A percentile compares a stretch with the other conserved stretches of the same genome.
Conservation (phyloP, 1,140 invertebrate genomes). For the Cepaea nemoralis region DNA sequence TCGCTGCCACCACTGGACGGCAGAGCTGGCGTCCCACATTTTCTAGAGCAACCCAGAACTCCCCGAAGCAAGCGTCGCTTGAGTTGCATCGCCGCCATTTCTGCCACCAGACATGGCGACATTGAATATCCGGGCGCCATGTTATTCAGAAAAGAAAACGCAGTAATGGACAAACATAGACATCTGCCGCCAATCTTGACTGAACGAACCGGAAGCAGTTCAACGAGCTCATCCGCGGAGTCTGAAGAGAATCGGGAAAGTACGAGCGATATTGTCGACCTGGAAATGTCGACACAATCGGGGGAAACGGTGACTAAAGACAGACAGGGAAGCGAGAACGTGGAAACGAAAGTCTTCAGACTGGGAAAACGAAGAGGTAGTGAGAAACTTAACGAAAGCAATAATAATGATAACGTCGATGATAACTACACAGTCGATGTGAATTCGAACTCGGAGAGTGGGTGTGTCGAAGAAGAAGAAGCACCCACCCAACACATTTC, state of each 20-base stretch:
- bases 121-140: neutral
- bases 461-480: no score
- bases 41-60: neutral
- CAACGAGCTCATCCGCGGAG: neutral
- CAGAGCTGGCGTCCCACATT: neutral
- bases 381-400: neutral
- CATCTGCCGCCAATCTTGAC: neutral
- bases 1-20: constrained; percentile 3
- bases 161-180: neutral
- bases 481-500: neutral
- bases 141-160: neutral
- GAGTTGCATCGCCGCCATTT: constrained; percentile 3
- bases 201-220: neutral
- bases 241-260: neutral
- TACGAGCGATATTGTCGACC: neutral
- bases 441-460: neutral
- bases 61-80: constrained; percentile 18
- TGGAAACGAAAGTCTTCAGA: no score
- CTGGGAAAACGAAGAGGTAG: neutral
- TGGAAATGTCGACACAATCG: neutral
- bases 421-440: neutral
- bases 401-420: neutral
- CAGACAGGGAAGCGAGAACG: no score
- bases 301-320: no score
- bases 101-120: neutral